These are phyloP conservation scores for Rhinichthys klamathensis DNA, from an alignment of 2,113 vertebrate genomes.

Conservation along the genomic window DNA sequence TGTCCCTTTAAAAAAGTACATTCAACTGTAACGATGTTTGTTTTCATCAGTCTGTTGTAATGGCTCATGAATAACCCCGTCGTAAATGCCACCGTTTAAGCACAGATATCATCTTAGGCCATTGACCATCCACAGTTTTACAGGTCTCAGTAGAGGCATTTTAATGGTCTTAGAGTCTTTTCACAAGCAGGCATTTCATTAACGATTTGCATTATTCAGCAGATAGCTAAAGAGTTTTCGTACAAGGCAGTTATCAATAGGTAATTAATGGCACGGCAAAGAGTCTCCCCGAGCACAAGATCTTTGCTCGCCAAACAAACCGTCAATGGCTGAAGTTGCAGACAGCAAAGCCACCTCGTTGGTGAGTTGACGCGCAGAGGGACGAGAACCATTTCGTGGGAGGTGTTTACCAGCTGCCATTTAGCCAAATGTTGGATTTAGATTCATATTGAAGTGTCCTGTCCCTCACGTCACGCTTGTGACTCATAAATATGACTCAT, in stretches of 20 bases:
- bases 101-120: not conserved
- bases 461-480: constrained; percentile 2
- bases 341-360: not conserved
- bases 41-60: not conserved
- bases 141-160: constrained; percentile 6
- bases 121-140: constrained; percentile 26
- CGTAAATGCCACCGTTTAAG: constrained; percentile 17
- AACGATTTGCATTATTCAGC: constrained; percentile 45
- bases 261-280: constrained; percentile 27
- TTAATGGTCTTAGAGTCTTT: constrained; percentile 20
- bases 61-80: not conserved
- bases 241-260: constrained; percentile 33
- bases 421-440: constrained; percentile 10
- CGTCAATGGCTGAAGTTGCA: not conserved
- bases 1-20: constrained; percentile 9
- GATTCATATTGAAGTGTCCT: not conserved
- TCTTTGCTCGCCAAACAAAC: constrained; percentile 2
- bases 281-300: not conserved
- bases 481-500: constrained; percentile 45
- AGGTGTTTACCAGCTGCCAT: constrained; percentile 17
- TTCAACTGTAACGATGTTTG: constrained; percentile 14
- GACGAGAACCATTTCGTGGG: not conserved
- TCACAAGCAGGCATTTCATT: constrained; percentile 31
- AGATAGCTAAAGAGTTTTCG: constrained; percentile 3
- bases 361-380: not conserved